These are phyloP conservation scores for Champsocephalus esox DNA, from an alignment of 2,797 vertebrate species.

Conservation along the genomic window DNA sequence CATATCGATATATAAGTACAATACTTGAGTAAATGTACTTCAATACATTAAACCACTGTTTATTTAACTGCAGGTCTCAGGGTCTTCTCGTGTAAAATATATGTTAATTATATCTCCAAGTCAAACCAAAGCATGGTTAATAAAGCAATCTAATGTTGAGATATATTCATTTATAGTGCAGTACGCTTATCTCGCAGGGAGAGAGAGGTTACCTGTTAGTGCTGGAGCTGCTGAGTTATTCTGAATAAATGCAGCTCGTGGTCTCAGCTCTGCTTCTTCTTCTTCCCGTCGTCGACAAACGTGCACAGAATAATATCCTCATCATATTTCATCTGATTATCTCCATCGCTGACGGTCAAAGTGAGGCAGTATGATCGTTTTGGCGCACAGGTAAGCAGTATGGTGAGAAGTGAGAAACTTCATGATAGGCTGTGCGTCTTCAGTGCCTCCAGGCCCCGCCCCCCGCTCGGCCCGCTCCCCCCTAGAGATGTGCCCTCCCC, in stretches of 20 bases:
- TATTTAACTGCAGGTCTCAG: background rate
- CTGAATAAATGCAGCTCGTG: slow-evolving; percentile 13
- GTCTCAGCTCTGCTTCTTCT: slow-evolving; percentile 28
- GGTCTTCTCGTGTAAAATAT: background rate
- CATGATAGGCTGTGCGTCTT: slow-evolving; percentile 65
- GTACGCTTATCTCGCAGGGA: background rate
- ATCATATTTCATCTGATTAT: slow-evolving; percentile 43
- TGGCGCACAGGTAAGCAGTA: slow-evolving; percentile 63
- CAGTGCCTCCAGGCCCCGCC: slow-evolving; percentile 68
- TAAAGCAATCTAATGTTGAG: background rate
- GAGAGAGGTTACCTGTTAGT: slow-evolving; percentile 59
- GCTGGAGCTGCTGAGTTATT: slow-evolving; percentile 17
- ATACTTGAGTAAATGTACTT: too few species aligned
- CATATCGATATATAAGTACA: too few species aligned
- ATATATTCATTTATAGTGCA: too few species aligned
- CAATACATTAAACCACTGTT: too few species aligned
- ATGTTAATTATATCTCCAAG: background rate
- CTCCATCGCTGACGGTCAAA: slow-evolving; percentile 55
- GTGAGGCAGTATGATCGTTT: slow-evolving; percentile 30
- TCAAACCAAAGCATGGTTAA: background rate
- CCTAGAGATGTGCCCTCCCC: slow-evolving; percentile 47
- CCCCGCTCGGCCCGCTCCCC: slow-evolving; percentile 22
- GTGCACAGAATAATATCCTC: slow-evolving; percentile 69
- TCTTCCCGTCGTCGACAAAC: slow-evolving; percentile 36
- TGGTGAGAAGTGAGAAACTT: slow-evolving; percentile 54